These are phyloP conservation scores for Bombus confusus DNA, from an alignment of 1,140 invertebrate genomes.

Conservation along the genomic window DNA sequence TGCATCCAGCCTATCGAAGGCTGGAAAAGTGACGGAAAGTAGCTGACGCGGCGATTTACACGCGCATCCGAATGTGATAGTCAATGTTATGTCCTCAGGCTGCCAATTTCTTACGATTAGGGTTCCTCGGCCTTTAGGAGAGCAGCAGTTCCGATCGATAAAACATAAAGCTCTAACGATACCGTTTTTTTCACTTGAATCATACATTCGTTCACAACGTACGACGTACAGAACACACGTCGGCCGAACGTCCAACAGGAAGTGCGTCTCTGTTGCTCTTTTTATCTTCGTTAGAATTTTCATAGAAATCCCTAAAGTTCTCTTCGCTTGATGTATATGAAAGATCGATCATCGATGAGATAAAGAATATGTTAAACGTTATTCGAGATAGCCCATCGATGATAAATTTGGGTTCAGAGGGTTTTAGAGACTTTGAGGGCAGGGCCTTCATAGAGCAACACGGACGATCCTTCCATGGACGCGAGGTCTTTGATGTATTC, in stretches of 20 bases:
- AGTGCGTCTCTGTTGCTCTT: slow-evolving; percentile 45
- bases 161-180: slow-evolving; percentile 51
- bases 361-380: background rate
- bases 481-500: slow-evolving; percentile 65
- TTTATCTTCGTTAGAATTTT: background rate
- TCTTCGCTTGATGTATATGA: background rate
- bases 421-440: background rate
- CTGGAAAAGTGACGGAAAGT: no score
- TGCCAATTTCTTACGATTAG: slow-evolving; percentile 44
- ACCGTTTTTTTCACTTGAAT: slow-evolving; percentile 58
- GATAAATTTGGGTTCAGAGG: background rate
- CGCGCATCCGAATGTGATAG: slow-evolving; percentile 8
- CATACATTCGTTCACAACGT: slow-evolving; percentile 56
- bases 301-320: background rate
- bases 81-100: slow-evolving; percentile 39
- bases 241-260: slow-evolving; percentile 55
- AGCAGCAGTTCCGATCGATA: slow-evolving; percentile 65
- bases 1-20: no score
- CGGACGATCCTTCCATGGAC: slow-evolving; percentile 49
- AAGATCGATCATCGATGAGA: background rate
- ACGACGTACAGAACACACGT: slow-evolving; percentile 36
- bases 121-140: slow-evolving; percentile 52
- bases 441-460: slow-evolving; percentile 27
- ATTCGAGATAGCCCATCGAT: no score
- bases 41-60: background rate